phyloP scores from a whole-genome alignment of 2,113 vertebrate species.

The Stegostoma tigrinum region DNA sequence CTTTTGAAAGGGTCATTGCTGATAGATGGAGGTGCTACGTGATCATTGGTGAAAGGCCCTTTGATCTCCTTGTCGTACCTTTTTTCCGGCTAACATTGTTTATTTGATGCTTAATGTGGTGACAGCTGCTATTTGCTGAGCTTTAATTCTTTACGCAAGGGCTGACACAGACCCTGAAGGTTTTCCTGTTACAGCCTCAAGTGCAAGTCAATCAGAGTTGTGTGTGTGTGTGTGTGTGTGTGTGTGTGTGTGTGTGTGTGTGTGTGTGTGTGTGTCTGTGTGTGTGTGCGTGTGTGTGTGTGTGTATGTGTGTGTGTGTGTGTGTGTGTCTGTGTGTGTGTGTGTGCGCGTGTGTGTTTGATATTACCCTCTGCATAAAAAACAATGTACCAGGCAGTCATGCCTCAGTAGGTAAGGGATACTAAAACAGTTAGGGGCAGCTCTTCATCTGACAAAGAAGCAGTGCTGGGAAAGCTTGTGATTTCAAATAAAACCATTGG shows the following conservation, averaged over 20 bases:
- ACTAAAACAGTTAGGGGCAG: not conserved
- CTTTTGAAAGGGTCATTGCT: constrained; percentile 20
- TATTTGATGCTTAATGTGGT: constrained; percentile 30
- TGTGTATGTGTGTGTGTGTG: no score
- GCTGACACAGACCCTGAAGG: not conserved
- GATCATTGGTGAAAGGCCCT: constrained; percentile 17
- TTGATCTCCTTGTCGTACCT: constrained; percentile 28
- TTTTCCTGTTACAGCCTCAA: constrained; percentile 17
- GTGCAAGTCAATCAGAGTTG: not conserved
- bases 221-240: not conserved
- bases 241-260: no score
- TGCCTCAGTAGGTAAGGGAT: not conserved
- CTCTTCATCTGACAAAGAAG: no score
- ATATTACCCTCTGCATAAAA: not conserved
- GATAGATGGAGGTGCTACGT: not conserved
- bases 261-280: no score
- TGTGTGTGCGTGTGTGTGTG: no score
- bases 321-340: no score
- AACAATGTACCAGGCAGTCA: not conserved
- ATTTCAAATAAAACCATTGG: no score
- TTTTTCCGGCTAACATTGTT: constrained; percentile 26
- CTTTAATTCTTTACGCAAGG: not conserved
- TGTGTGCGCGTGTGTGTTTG: no score
- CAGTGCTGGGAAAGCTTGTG: no score
- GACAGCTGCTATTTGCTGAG: constrained; percentile 21